A percentile compares a stretch with the other conserved stretches of the same genome.
These are phyloP conservation scores for Corythornis madagascariensis DNA, from an alignment of 2,113 vertebrate species.

Conservation along the genomic window DNA sequence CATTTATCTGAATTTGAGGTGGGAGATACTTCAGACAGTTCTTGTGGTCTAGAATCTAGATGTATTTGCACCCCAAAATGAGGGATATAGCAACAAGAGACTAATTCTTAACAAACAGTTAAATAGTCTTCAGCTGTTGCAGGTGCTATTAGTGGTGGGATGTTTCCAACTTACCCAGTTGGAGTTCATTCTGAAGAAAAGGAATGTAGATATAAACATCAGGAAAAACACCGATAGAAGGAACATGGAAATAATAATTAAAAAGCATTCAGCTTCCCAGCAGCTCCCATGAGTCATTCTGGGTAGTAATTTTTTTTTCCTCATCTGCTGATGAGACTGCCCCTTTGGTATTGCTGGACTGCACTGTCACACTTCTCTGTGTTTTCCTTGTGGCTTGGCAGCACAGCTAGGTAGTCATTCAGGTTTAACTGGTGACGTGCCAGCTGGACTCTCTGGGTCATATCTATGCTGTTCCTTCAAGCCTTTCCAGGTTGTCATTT, in stretches of 20 bases:
- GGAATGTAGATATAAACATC: background rate
- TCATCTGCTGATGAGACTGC: background rate
- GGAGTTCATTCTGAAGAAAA: background rate
- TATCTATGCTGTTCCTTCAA: background rate
- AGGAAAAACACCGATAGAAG: background rate
- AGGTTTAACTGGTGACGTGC: background rate
- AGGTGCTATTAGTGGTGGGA: background rate
- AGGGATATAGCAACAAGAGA: background rate
- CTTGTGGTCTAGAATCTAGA: background rate
- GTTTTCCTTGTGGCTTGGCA: background rate
- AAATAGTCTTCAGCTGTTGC: background rate
- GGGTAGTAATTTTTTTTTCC: background rate
- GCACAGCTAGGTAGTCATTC: background rate
- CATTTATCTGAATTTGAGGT: background rate
- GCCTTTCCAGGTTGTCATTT: background rate
- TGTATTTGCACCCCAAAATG: background rate
- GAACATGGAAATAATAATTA: background rate
- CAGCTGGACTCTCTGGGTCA: background rate
- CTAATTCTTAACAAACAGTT: background rate
- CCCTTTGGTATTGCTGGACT: background rate
- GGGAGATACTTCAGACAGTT: background rate
- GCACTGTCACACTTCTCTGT: background rate
- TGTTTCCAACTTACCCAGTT: background rate
- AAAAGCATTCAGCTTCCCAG: background rate
- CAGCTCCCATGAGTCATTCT: background rate